Percentiles rank a stretch among this genome's conserved stretches.
These are phyloP conservation scores for Rhinella marina DNA, from an alignment of 2,797 vertebrate genomes.

Conservation along the genomic window DNA sequence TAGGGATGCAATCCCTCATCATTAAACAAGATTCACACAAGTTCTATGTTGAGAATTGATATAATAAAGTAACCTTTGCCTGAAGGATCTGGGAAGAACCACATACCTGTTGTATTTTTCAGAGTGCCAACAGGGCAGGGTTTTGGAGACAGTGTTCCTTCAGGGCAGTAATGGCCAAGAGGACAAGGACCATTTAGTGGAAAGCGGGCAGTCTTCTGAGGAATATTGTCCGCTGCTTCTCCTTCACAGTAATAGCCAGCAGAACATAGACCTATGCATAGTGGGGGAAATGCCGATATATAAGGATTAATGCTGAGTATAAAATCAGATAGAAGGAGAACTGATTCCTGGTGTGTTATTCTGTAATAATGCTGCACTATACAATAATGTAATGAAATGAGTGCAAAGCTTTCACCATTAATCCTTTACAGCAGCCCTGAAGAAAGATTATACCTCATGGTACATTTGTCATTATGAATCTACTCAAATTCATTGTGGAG, in stretches of 20 bases:
- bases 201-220: conserved; percentile 69
- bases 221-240: conserved; percentile 78
- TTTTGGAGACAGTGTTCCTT: conserved; percentile 77
- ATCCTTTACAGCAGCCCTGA: too few species aligned
- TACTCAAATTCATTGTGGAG: too few species aligned
- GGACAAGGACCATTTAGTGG: conserved; percentile 85
- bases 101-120: conserved; percentile 81
- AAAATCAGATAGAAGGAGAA: neutral
- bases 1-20: neutral
- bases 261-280: conserved; percentile 78
- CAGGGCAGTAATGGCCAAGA: conserved; percentile 84
- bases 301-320: neutral
- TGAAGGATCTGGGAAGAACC: neutral
- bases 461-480: too few species aligned
- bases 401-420: too few species aligned
- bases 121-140: conserved; percentile 85
- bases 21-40: too few species aligned
- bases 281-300: neutral
- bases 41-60: too few species aligned
- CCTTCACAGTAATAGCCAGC: conserved; percentile 86
- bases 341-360: neutral
- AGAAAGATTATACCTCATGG: too few species aligned
- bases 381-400: neutral
- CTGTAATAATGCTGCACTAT: neutral
- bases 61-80: neutral